Conservation (phyloP, 2,113 vertebrate species). For the Tragelaphus buxtoni region DNA sequence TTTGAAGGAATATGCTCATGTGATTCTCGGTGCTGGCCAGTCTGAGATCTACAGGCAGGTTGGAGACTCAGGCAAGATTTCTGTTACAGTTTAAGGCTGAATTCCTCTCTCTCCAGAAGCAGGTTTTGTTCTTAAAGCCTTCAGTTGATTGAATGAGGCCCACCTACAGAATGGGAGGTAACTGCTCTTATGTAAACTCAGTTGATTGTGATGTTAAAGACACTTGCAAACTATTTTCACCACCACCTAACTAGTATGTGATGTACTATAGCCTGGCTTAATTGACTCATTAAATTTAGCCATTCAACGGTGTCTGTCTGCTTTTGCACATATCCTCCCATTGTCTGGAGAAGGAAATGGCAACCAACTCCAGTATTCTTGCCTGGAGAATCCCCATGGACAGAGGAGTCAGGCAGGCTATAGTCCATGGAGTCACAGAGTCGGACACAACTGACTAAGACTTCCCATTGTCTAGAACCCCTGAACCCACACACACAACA, state of each 20-base stretch:
- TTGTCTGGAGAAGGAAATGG: neutral
- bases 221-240: neutral
- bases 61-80: neutral
- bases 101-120: neutral
- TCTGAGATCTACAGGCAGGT: neutral
- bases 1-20: neutral
- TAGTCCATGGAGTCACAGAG: neutral
- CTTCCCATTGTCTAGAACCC: neutral
- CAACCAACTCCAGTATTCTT: neutral
- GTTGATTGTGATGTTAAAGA: neutral
- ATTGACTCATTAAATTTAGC: neutral
- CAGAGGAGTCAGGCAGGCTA: neutral
- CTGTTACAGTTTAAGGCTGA: neutral
- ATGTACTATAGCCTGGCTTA: neutral
- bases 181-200: neutral
- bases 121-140: neutral
- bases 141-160: neutral
- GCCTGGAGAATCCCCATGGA: neutral
- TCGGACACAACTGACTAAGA: neutral
- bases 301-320: neutral
- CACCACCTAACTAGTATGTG: neutral
- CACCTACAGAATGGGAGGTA: neutral
- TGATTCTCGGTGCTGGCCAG: neutral
- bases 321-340: neutral
- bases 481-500: rapidly evolving